Percentiles rank a stretch among this genome's conserved stretches.
phyloP scores from a whole-genome alignment of 2,888 invertebrate genomes.

The Balanococcus diminutus region DNA sequence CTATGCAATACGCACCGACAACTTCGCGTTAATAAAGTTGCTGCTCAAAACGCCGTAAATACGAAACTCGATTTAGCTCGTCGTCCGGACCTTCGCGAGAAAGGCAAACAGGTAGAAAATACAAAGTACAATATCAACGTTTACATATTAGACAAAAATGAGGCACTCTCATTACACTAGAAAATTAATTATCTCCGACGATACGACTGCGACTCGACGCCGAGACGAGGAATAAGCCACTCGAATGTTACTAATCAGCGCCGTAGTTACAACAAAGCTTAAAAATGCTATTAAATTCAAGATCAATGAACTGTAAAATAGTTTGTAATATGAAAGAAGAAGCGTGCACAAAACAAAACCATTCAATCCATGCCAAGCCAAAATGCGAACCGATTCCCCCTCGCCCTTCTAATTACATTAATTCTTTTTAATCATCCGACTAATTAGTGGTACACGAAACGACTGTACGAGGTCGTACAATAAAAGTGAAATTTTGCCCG shows the following conservation, averaged over 20 bases:
- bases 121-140: neutral
- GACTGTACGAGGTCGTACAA: neutral
- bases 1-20: neutral
- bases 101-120: neutral
- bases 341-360: neutral
- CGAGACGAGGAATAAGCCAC: neutral
- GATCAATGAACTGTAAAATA: constrained; percentile 37
- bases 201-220: too few relatives aligned
- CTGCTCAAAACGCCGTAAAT: neutral
- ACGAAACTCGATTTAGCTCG: neutral
- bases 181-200: neutral
- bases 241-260: constrained; percentile 1
- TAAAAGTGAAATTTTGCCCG: neutral
- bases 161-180: neutral
- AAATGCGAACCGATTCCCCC: neutral
- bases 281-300: constrained; percentile 34
- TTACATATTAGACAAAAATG: neutral
- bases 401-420: neutral
- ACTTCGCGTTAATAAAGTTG: neutral
- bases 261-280: constrained; percentile 12
- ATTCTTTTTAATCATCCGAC: constrained; percentile 21
- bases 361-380: constrained; percentile 35
- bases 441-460: constrained; percentile 8
- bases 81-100: too few relatives aligned
- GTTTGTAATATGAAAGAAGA: constrained; percentile 23